Base-by-base conservation (phyloP, 2,797 vertebrate genomes). In the Tragelaphus eurycerus region DNA sequence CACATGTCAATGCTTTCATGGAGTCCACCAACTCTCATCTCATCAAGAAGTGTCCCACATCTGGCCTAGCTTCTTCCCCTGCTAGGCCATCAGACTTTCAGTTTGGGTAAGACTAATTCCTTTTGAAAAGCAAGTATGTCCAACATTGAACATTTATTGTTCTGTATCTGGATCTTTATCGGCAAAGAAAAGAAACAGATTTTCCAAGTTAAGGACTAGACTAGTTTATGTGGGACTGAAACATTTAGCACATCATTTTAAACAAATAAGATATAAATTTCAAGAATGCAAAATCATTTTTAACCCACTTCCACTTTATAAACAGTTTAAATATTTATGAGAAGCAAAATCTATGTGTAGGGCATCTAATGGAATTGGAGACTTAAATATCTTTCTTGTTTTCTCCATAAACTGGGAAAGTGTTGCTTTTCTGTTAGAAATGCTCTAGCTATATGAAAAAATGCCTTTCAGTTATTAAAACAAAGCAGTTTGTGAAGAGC, bases 121-220 rank as follows among this genome's bases (percentile, higher is more conserved):
- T 83, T 92, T 94, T 50, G 54, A 89, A 97, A 96, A 96, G 38
- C 38, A 87, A 86, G 38, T 60, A 17, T 82, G 55, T 96, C 48
- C 12, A 11, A 54, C 38, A 34, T 27, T 52, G 67, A 96, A 93
- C 59, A 27, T 48, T 89, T 89, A n/a, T 0, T 46, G 48, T 82
- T 95, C 59, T 64, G 1, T 67, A 71, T 94, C n/a, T 96, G 71
- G 50, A 67, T 76, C 85, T 97, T 64, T 7, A 43, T 14, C n/a
- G 43, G 19, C 34, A 7, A 82, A 31, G 31, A 25, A 9, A 52
- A 87, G 48, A 60, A 57, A 27, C 4, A 86, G 21, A 13, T 94
- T 93, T 46, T 95, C n/a, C 25, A 82, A 71, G 29, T 89, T 60
- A 78, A 43, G 15, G 67, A 94, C 76, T 46, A 31, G 48, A 85